Percentiles rank a stretch among this genome's conserved stretches.
Evolutionary conservation across 2,888 invertebrate genomes (phyloP).

Genomic region (Chrysomela aeneicollis): DNA sequence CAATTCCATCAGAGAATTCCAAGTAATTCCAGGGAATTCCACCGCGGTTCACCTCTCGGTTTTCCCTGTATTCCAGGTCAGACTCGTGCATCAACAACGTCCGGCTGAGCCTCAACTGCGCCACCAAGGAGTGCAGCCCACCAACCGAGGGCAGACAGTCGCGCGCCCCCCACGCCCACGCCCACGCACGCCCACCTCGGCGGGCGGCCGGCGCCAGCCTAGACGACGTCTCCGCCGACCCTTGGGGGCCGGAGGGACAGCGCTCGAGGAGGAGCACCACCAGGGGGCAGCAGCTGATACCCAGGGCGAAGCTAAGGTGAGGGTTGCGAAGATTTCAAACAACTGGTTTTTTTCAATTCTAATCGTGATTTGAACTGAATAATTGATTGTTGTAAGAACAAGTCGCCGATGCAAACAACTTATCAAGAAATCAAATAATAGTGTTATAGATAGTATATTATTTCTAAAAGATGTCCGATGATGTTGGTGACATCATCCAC

Average conservation of each 20-base stretch:
- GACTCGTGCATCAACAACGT: constrained; percentile 58
- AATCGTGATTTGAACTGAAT: too few species aligned
- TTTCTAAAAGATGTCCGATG: too few species aligned
- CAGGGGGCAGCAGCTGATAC: constrained; percentile 76
- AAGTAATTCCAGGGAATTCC: too few species aligned
- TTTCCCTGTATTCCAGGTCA: constrained; percentile 49
- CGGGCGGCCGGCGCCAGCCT: constrained; percentile 53
- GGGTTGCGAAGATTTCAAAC: too few species aligned
- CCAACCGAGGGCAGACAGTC: constrained; percentile 28
- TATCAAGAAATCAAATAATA: too few species aligned
- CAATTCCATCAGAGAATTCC: too few species aligned
- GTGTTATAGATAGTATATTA: too few species aligned
- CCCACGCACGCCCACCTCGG: constrained; percentile 17
- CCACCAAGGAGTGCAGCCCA: constrained; percentile 48
- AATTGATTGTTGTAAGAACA: too few species aligned
- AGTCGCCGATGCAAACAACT: too few species aligned
- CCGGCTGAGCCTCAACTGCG: constrained; percentile 50
- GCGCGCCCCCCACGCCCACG: constrained; percentile 22
- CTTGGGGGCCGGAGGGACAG: constrained; percentile 49
- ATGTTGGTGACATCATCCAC: too few species aligned
- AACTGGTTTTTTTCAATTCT: constrained; percentile 78
- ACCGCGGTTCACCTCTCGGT: too few species aligned
- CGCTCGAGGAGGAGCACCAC: constrained; percentile 47
- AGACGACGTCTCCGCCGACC: constrained; percentile 57
- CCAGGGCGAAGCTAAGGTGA: constrained; percentile 79